Conservation (phyloP, 2,888 invertebrate species). For the Buathra laborator region DNA sequence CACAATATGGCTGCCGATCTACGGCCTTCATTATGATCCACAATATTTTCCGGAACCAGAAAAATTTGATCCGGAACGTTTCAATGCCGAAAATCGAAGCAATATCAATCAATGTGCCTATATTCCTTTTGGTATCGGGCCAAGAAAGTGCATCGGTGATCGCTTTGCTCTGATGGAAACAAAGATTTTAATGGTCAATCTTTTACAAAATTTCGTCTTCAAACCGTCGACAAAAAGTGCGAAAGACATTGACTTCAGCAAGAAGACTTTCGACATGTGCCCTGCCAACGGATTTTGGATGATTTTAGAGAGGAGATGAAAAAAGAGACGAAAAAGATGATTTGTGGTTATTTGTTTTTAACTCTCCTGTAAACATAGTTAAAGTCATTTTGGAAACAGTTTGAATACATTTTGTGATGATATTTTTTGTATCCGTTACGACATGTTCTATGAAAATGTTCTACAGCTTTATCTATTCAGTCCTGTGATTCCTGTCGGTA, state of each 20-base stretch:
- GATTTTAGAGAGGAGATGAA: background rate
- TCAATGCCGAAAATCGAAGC: background rate
- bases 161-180: conserved; percentile 55
- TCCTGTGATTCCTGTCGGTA: too few relatives aligned
- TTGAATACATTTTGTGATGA: too few relatives aligned
- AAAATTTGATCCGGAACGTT: background rate
- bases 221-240: background rate
- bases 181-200: background rate
- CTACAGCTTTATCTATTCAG: too few relatives aligned
- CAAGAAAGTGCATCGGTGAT: conserved; percentile 65
- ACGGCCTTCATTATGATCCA: conserved; percentile 80
- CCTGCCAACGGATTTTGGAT: background rate
- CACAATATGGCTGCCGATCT: conserved; percentile 77
- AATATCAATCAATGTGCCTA: conserved; percentile 63
- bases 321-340: background rate
- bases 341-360: too few relatives aligned
- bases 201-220: background rate
- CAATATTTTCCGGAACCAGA: conserved; percentile 76
- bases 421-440: too few relatives aligned
- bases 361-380: too few relatives aligned
- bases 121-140: conserved; percentile 83
- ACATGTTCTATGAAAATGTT: too few relatives aligned
- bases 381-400: too few relatives aligned
- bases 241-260: background rate
- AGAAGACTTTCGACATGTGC: background rate